A percentile compares a stretch with the other conserved stretches of the same genome.
phyloP scores from a whole-genome alignment of 2,888 invertebrate species.

The Drosophila birchii region DNA sequence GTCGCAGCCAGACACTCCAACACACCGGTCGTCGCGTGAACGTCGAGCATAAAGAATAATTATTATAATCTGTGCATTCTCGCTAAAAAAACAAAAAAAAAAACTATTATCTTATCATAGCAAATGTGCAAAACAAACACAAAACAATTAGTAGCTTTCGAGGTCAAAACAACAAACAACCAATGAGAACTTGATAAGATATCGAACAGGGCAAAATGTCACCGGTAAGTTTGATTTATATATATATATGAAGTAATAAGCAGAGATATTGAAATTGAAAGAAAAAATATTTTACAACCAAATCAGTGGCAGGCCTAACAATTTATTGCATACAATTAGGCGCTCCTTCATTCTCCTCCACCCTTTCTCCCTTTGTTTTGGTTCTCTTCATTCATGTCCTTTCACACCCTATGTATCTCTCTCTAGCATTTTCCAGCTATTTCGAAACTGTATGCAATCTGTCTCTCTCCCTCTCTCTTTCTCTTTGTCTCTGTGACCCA shows the following conservation, averaged over 20 bases:
- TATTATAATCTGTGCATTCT: constrained; percentile 8
- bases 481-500: neutral
- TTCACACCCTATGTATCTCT: neutral
- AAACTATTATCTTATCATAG: constrained; percentile 24
- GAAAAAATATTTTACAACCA: neutral
- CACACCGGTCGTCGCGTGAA: constrained; percentile 40
- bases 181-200: constrained; percentile 35
- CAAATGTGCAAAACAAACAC: constrained; percentile 1
- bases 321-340: constrained; percentile 42
- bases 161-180: constrained; percentile 1
- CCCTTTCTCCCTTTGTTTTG: constrained; percentile 23
- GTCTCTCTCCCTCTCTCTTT: neutral
- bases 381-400: constrained; percentile 68
- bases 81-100: neutral
- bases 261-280: no score
- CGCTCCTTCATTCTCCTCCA: constrained; percentile 2
- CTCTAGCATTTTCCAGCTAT: constrained; percentile 46
- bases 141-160: neutral
- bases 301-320: constrained; percentile 36
- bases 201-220: constrained; percentile 40
- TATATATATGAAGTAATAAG: neutral
- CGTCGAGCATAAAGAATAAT: neutral
- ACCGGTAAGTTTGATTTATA: constrained; percentile 53
- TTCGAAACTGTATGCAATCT: constrained; percentile 53
- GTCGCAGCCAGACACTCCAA: constrained; percentile 56